These are phyloP conservation scores for Drosophila atroscutellata DNA, from an alignment of 2,888 invertebrate genomes.

Conservation along the genomic window DNA sequence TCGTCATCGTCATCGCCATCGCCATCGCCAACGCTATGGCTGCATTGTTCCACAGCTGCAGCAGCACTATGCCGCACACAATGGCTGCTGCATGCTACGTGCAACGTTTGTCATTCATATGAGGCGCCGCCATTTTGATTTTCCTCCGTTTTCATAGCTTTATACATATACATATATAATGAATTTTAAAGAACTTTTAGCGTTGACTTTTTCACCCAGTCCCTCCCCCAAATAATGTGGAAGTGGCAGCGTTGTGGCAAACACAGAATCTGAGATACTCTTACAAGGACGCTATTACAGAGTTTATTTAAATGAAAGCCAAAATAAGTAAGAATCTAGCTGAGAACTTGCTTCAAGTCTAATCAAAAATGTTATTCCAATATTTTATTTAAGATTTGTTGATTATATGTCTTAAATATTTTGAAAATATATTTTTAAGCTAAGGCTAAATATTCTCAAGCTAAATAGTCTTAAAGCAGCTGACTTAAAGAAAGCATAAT, in stretches of 20 bases:
- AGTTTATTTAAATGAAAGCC: neutral
- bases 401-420: no score
- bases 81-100: conserved; percentile 41
- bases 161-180: conserved; percentile 10
- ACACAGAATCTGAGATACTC: conserved; percentile 1
- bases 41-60: conserved; percentile 22
- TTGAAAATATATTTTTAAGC: neutral
- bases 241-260: neutral
- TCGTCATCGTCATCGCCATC: conserved; percentile 1
- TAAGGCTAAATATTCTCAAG: neutral
- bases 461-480: neutral
- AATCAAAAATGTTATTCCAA: neutral
- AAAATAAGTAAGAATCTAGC: no score
- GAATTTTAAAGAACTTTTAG: conserved; percentile 30
- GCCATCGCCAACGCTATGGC: conserved; percentile 1
- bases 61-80: conserved; percentile 10
- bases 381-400: no score
- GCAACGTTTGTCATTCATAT: conserved; percentile 61
- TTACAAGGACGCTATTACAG: neutral
- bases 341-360: no score
- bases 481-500: neutral
- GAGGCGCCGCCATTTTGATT: conserved; percentile 64
- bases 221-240: conserved; percentile 4
- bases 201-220: conserved; percentile 37
- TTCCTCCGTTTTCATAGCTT: conserved; percentile 13